These are phyloP conservation scores for Anhinga rufa DNA, from an alignment of 2,113 vertebrate genomes.

Conservation along the genomic window DNA sequence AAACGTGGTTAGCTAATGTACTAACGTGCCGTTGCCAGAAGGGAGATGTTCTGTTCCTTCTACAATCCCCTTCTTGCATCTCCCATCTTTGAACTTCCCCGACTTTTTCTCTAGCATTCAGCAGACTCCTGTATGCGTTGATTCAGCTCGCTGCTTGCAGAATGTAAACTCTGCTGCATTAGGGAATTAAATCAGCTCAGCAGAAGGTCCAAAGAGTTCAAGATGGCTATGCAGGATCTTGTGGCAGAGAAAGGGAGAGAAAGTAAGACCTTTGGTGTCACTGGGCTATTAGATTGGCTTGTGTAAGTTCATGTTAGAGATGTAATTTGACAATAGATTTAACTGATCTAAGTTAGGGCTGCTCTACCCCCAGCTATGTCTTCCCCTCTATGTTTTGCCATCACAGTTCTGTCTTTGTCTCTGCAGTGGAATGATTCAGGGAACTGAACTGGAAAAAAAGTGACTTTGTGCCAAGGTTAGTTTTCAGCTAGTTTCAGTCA, in stretches of 20 bases:
- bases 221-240: accelerated
- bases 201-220: neutral
- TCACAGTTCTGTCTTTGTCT: neutral
- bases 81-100: neutral
- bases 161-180: neutral
- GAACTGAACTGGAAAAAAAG: neutral
- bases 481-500: neutral
- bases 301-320: neutral
- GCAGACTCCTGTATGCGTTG: accelerated
- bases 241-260: neutral
- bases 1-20: neutral
- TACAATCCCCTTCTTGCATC: accelerated
- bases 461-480: neutral
- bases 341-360: neutral
- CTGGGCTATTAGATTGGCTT: neutral
- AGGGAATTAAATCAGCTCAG: neutral
- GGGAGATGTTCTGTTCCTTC: neutral
- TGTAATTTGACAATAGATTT: neutral
- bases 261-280: neutral
- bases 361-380: neutral
- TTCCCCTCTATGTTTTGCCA: neutral
- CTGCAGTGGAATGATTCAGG: accelerated
- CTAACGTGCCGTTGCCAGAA: neutral
- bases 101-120: neutral
- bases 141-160: neutral